These are phyloP conservation scores for Pseudomyrmex dendroicus DNA, from an alignment of 1,140 invertebrate genomes.

Conservation along the genomic window DNA sequence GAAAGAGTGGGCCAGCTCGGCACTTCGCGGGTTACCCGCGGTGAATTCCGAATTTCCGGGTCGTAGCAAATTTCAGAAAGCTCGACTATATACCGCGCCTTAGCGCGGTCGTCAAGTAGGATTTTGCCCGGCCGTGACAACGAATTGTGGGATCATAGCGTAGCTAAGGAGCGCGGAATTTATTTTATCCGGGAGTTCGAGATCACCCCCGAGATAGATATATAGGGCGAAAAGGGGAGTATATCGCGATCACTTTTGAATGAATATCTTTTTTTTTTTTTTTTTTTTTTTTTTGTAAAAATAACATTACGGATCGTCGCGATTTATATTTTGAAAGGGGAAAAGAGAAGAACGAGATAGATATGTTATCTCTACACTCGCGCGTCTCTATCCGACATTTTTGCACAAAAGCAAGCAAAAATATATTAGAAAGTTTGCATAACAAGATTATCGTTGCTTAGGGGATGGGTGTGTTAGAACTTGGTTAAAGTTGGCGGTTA, in stretches of 20 bases:
- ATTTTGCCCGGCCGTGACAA: conserved; percentile 61
- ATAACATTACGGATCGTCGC: neutral
- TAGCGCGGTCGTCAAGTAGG: conserved; percentile 40
- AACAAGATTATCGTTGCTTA: neutral
- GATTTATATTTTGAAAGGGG: too few relatives aligned
- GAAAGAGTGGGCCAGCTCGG: conserved; percentile 56
- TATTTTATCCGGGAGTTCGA: conserved; percentile 37
- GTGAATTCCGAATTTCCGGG: conserved; percentile 67
- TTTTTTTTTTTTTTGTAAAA: too few relatives aligned
- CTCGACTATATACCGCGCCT: conserved; percentile 14
- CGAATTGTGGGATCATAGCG: conserved; percentile 64
- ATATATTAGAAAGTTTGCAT: neutral
- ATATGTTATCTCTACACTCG: too few relatives aligned
- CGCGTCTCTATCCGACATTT: too few relatives aligned
- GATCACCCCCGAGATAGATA: conserved; percentile 2
- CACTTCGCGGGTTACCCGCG: conserved; percentile 45
- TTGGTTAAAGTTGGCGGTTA: conserved; percentile 16
- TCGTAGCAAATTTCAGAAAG: conserved; percentile 61
- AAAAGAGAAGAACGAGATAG: too few relatives aligned
- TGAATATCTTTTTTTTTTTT: neutral
- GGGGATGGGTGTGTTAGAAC: neutral
- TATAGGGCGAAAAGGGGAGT: conserved; percentile 4
- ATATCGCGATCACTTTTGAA: conserved; percentile 3
- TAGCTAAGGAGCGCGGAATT: conserved; percentile 46
- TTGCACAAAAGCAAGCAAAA: too few relatives aligned